Evolutionary conservation across 2,113 vertebrate genomes (phyloP), one percentile per base, ranked within the genome.

Genomic region (Nothoprocta pentlandii): DNA sequence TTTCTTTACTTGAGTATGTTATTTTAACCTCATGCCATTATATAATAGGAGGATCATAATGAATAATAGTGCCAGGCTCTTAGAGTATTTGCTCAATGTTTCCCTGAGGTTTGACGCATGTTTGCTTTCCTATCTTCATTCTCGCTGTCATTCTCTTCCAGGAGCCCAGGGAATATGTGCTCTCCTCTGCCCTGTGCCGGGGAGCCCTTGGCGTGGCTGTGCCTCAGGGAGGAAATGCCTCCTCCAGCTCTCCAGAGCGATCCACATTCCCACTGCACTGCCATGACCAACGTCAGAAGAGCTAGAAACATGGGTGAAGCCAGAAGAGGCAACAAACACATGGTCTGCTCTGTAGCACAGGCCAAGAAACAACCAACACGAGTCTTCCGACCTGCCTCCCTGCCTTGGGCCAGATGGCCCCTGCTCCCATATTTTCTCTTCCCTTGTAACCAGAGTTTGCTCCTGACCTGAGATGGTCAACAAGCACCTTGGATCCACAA

Each of bases 11-110:
- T 36, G 78, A 73, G 66, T 59, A 61, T 93, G 89, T 88, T 95
- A 83, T 94, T 96, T 94, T 95, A 97, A 94, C 91, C 73, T 91
- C 71, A 9, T 87, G 90, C 76, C 82, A 80, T 94, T 90, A 67
- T 75, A 83, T 80, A 91, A 92, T 44, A 91, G 53, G 41, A 70
- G 82, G 85, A 95, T 67, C 76, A 87, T 11, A 46, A 95, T 77
- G 78, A 94, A 85, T 94, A 75, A 89, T 88, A 94, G 82, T 90
- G 56, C 85, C 93, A 92, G 75, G 89, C 89, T 93, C 63, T 80
- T 32, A 20, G 71, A 59, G 59, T 91, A 61, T 88, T 94, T 90
- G 61, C 68, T 85, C 76, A 93, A 85, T 75, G 91, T 91, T 96
- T 94, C 94, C 95, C 93, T 53, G 61, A 81, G 68, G 51, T 85